Percentiles rank a stretch among this genome's conserved stretches.
Evolutionary conservation across 2,113 vertebrate genomes (phyloP).

Genomic region (Pseudorectes ferrugineus): DNA sequence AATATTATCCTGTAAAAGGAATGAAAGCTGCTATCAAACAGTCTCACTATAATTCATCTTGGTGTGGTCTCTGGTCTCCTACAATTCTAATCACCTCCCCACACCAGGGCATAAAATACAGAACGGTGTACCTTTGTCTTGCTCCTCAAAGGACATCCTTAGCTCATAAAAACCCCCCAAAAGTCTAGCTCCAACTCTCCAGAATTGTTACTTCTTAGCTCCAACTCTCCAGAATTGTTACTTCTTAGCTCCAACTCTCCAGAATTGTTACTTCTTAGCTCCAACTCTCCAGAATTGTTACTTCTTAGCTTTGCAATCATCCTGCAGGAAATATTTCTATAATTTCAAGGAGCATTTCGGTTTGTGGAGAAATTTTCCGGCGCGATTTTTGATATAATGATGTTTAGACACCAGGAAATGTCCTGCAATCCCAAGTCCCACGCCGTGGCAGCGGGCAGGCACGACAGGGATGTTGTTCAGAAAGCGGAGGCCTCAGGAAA

Average conservation of each 20-base stretch:
- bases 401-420: not conserved
- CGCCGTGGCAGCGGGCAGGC: not conserved
- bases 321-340: not conserved
- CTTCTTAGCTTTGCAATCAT: not conserved
- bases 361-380: not conserved
- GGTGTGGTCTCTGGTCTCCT: not conserved
- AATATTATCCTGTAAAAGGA: not conserved
- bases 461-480: not conserved
- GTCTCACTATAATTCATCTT: not conserved
- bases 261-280: too few species aligned
- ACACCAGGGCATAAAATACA: not conserved
- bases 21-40: not conserved
- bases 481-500: slow-evolving; percentile 53
- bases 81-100: not conserved
- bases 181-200: not conserved
- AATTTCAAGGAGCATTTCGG: not conserved
- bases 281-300: not conserved
- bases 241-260: too few species aligned
- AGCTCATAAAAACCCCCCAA: not conserved
- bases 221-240: not conserved
- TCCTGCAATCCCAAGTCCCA: not conserved
- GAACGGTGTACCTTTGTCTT: not conserved
- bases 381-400: fast-evolving
- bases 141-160: not conserved
- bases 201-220: too few species aligned